phyloP scores from a whole-genome alignment of 1,140 invertebrate species.

The Reticulitermes speratus region DNA sequence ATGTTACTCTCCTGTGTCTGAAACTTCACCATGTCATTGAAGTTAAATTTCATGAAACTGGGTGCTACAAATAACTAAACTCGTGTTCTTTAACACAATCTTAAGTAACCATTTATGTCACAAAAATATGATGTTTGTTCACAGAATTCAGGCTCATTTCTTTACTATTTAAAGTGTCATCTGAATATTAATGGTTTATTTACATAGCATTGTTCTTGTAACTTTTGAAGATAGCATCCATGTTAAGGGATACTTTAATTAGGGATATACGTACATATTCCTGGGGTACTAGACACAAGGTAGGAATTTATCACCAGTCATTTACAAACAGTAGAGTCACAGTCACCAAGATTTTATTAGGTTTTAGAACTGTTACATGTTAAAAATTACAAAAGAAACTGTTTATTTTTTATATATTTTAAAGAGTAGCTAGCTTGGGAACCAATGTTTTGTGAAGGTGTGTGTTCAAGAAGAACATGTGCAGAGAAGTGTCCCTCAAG shows the following conservation, averaged over 20 bases:
- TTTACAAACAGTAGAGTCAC: slow-evolving; percentile 6
- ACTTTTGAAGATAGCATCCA: not conserved
- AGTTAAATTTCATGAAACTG: no score
- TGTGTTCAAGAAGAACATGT: not conserved
- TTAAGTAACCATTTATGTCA: no score
- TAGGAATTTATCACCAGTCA: slow-evolving; percentile 5
- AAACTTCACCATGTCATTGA: no score
- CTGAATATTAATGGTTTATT: not conserved
- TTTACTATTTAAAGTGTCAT: not conserved
- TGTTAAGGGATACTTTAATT: not conserved
- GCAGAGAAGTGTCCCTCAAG: not conserved
- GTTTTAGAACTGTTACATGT: slow-evolving; percentile 19
- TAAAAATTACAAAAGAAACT: slow-evolving; percentile 17
- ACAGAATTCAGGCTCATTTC: no score
- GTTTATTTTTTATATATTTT: slow-evolving; percentile 14
- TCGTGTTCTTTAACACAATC: no score
- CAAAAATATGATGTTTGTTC: no score
- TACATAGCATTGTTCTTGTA: not conserved
- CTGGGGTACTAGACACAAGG: not conserved
- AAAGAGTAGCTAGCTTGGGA: not conserved
- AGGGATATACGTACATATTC: not conserved
- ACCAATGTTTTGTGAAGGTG: not conserved
- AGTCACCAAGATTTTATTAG: slow-evolving; percentile 12
- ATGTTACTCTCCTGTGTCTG: no score
- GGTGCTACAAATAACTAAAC: no score